Base-by-base conservation (phyloP, 2,888 invertebrate genomes). In the Ornithoptera priamus region DNA sequence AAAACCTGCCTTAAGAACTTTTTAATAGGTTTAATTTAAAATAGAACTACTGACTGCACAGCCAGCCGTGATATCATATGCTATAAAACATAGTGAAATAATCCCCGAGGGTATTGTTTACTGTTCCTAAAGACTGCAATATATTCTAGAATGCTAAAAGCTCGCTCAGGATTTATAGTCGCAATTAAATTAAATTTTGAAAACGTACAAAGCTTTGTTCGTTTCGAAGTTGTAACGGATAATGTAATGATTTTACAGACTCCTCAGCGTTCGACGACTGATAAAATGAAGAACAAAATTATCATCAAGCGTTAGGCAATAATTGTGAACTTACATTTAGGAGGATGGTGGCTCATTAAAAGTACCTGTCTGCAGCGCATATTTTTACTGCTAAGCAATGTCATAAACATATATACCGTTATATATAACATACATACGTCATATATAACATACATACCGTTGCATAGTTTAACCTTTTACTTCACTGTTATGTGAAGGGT, bases 71-170 rank as follows among this genome's bases (percentile, higher is more conserved):
- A 36, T 62, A 57, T 56, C 62, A 62, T 67, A 62, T 36, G 57
- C 62, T 57, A 75, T 75, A 75, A 22, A 74, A 75, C 69, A 75
- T 73, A 71, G 70, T 70, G 67, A 73, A 74, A 72, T 72, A 72
- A 73, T 71, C 67, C 72, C 66, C 72, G 20, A 53, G 57, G 70
- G 72, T 70, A 71, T 73, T 73, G 73, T 74, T 72, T 70, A 67
- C 67, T 42, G n/a, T 67, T 67, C 62, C 61, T 62, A 71, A 72
- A 59, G 69, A 72, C 70, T 63, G 65, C 66, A 36, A 24, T 65
- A 71, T 67, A 62, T 62, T 62, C 57, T 62, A 68, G 63, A 63
- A 68, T n/a, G 36, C 64, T 69, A 64, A 60, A 70, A 62, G 62
- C 59, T 22, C 53, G 36, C 46, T 20, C 15, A 59, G 36, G 50